phyloP scores from a whole-genome alignment of 2,797 vertebrate genomes.

The Ctenosaura bakeri region DNA sequence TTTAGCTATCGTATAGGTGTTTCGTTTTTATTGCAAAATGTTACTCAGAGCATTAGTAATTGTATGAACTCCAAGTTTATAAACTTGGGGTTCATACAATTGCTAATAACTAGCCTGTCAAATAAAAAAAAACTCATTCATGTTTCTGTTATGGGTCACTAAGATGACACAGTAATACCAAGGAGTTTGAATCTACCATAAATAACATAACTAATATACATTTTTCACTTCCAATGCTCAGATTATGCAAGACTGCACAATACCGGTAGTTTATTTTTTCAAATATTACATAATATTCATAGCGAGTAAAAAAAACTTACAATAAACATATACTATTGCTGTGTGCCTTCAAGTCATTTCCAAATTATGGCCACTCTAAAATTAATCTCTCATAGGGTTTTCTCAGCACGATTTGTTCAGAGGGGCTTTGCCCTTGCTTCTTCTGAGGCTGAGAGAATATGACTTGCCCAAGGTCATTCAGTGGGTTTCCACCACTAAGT shows the following conservation, averaged over 20 bases:
- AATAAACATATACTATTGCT: background rate
- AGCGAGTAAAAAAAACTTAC: background rate
- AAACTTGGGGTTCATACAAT: background rate
- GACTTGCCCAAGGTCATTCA: no score
- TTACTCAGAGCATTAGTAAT: background rate
- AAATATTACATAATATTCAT: slow-evolving; percentile 1
- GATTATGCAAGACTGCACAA: background rate
- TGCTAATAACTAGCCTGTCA: background rate
- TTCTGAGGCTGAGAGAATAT: no score
- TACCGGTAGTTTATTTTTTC: background rate
- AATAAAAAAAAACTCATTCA: background rate
- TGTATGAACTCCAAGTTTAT: no score
- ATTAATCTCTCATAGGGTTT: no score
- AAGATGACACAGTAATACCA: background rate
- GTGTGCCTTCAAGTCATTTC: no score
- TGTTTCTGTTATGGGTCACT: background rate
- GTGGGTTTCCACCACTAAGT: no score
- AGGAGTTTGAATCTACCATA: background rate
- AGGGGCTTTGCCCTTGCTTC: no score
- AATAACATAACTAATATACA: background rate
- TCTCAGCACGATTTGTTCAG: no score
- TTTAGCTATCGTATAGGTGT: background rate
- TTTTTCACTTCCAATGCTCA: background rate
- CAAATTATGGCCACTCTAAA: no score
- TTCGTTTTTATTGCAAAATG: background rate